Conservation (phyloP, 2,113 vertebrate genomes). For the Scomber scombrus region DNA sequence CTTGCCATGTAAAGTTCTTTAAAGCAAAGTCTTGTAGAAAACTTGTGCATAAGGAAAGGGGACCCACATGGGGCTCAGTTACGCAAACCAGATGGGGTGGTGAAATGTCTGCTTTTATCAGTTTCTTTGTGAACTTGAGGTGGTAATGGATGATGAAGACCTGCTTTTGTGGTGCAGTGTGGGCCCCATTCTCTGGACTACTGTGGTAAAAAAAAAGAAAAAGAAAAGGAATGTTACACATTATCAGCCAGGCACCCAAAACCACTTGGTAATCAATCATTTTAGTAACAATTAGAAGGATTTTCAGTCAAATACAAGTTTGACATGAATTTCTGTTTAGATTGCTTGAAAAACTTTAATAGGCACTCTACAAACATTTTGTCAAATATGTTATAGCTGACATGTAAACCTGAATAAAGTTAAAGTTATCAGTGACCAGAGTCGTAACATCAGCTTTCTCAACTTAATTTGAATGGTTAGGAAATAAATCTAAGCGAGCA, state of each 20-base stretch:
- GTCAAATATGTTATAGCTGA: neutral
- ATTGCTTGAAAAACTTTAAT: neutral
- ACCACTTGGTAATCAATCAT: neutral
- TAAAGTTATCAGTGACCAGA: neutral
- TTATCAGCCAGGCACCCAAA: neutral
- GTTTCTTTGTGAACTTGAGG: slow-evolving; percentile 57
- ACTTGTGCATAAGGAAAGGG: neutral
- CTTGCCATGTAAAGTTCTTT: neutral
- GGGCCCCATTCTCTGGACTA: slow-evolving; percentile 12
- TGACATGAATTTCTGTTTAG: neutral
- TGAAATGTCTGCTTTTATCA: slow-evolving; percentile 57
- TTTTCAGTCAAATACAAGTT: neutral
- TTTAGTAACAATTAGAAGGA: neutral
- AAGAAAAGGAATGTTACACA: neutral
- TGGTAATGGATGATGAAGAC: slow-evolving; percentile 20
- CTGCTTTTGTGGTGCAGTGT: slow-evolving; percentile 16
- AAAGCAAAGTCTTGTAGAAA: neutral
- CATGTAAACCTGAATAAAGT: neutral
- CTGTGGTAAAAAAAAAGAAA: neutral
- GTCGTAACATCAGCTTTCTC: no score
- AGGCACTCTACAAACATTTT: no score
- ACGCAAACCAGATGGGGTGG: slow-evolving; percentile 24
- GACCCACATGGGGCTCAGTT: neutral
- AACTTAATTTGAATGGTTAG: neutral
- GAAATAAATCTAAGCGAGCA: neutral